Conservation (phyloP, 2,888 invertebrate genomes). For the Euproctis similis region DNA sequence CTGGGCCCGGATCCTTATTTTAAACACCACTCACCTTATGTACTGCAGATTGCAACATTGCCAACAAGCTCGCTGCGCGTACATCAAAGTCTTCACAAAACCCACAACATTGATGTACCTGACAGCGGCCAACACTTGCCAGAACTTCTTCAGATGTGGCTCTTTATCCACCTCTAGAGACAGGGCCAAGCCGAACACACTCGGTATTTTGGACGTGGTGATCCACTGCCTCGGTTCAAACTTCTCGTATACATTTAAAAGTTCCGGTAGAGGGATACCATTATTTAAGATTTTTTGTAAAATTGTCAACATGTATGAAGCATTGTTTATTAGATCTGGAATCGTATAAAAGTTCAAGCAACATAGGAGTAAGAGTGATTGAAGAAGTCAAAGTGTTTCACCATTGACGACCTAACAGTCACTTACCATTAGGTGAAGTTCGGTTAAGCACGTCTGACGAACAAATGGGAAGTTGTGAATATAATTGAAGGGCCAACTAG, state of each 20-base stretch:
- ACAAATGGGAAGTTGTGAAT: too few relatives aligned
- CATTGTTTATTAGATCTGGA: conserved; percentile 11
- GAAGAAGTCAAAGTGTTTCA: too few relatives aligned
- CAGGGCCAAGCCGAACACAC: conserved; percentile 32
- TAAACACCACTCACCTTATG: conserved; percentile 33
- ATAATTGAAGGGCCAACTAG: too few relatives aligned
- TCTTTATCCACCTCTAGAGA: conserved; percentile 9
- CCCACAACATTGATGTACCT: conserved; percentile 18
- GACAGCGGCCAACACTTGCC: conserved; percentile 22
- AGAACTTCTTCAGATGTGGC: conserved; percentile 19
- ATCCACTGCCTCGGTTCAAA: conserved; percentile 11
- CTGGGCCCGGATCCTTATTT: too few relatives aligned
- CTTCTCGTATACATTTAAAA: conserved; percentile 23
- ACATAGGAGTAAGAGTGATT: too few relatives aligned
- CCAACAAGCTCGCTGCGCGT: conserved; percentile 26
- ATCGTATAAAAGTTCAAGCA: too few relatives aligned
- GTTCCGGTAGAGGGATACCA: conserved; percentile 26
- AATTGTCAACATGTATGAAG: conserved; percentile 8
- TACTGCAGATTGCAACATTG: conserved; percentile 32
- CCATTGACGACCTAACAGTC: too few relatives aligned
- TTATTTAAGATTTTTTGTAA: conserved; percentile 18
- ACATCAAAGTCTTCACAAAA: conserved; percentile 39
- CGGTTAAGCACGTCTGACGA: too few relatives aligned
- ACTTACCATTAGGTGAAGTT: too few relatives aligned
- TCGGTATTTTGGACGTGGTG: conserved; percentile 14